Conservation (phyloP, 35 echinoderm and acorn worm genomes). For the Heliocidaris erythrogramma region DNA sequence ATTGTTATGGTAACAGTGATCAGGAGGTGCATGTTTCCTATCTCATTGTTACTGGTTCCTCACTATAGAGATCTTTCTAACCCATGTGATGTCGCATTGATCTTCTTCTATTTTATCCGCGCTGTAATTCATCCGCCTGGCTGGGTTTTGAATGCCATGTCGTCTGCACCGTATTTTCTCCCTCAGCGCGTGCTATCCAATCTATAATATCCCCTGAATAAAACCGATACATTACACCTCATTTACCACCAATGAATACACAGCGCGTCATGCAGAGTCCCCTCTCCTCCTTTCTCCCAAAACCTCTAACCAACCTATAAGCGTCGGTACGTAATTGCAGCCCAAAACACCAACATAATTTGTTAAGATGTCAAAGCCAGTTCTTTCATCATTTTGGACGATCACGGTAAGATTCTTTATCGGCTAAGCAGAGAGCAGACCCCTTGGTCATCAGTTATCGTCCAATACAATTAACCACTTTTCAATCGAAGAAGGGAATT, state of each 20-base stretch:
- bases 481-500: not conserved
- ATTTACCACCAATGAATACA: not conserved
- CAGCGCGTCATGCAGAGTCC: not conserved
- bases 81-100: slow-evolving; percentile 27
- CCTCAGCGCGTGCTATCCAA: slow-evolving; percentile 22
- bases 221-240: slow-evolving; percentile 41
- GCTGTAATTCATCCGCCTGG: slow-evolving; percentile 17
- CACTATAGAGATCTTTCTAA: not conserved
- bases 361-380: slow-evolving; percentile 20
- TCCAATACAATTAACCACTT: not conserved
- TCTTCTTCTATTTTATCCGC: slow-evolving; percentile 9
- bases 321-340: slow-evolving; percentile 30
- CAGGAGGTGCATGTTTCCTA: not conserved
- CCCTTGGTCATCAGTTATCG: not conserved
- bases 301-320: not conserved
- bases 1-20: not conserved
- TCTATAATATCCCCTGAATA: slow-evolving; percentile 33
- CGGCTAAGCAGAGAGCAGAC: not conserved
- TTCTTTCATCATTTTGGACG: not conserved
- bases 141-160: slow-evolving; percentile 15
- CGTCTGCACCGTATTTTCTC: slow-evolving; percentile 16
- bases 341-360: slow-evolving; percentile 26
- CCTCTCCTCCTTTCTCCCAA: not conserved
- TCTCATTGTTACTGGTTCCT: slow-evolving; percentile 22
- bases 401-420: not conserved